A percentile compares a stretch with the other conserved stretches of the same genome.
These are phyloP conservation scores for Deilephila porcellus DNA, from an alignment of 2,888 invertebrate species.

Conservation along the genomic window DNA sequence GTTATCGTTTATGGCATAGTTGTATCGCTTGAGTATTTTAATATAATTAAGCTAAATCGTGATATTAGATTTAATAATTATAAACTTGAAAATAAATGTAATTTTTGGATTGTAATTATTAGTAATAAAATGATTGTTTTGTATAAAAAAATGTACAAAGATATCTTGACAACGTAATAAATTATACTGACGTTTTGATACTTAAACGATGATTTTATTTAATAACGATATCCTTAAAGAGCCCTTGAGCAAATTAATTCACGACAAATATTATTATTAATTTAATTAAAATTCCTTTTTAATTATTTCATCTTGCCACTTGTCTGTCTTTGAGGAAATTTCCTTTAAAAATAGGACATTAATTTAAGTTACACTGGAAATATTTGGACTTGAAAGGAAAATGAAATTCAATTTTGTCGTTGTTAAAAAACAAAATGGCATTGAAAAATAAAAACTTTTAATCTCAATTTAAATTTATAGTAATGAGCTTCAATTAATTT, in stretches of 20 bases:
- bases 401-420: neutral
- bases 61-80: slow-evolving; percentile 83
- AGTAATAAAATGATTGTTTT: slow-evolving; percentile 81
- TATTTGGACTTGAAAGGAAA: neutral
- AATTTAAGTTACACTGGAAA: neutral
- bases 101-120: slow-evolving; percentile 85
- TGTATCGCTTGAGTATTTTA: slow-evolving; percentile 77
- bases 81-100: slow-evolving; percentile 82
- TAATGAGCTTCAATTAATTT: no score
- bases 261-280: slow-evolving; percentile 39
- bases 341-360: slow-evolving; percentile 11
- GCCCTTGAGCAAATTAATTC: slow-evolving; percentile 39
- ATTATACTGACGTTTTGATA: slow-evolving; percentile 85
- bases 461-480: no score
- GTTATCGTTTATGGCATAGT: slow-evolving; percentile 73
- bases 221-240: slow-evolving; percentile 32
- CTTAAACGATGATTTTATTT: slow-evolving; percentile 73
- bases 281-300: slow-evolving; percentile 39
- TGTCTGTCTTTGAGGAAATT: slow-evolving; percentile 29
- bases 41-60: slow-evolving; percentile 83
- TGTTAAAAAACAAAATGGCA: neutral
- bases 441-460: no score
- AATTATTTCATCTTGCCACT: slow-evolving; percentile 35
- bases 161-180: slow-evolving; percentile 82
- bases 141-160: slow-evolving; percentile 82